phyloP scores from a whole-genome alignment of 2,888 invertebrate genomes.

The Timema podura region DNA sequence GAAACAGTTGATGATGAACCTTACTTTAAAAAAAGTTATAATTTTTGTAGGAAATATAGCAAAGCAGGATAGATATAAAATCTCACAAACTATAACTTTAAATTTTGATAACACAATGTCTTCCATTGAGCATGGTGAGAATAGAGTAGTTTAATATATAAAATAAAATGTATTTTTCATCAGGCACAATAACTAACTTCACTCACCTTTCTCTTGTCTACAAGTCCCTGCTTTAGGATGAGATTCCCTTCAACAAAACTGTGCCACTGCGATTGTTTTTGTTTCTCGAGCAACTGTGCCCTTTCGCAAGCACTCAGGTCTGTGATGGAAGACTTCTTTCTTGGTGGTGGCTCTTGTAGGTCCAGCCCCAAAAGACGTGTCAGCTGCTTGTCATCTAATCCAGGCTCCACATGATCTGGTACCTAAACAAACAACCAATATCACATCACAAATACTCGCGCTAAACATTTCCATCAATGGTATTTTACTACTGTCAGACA shows the following conservation, averaged over 20 bases:
- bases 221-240: conserved; percentile 89
- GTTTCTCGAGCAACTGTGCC: conserved; percentile 62
- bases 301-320: conserved; percentile 65
- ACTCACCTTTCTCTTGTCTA: conserved; percentile 81
- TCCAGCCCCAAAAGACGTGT: conserved; percentile 72
- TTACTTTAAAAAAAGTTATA: too few relatives aligned
- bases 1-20: too few relatives aligned
- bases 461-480: neutral
- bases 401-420: conserved; percentile 79
- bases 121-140: too few relatives aligned
- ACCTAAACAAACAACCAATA: conserved; percentile 39
- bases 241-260: conserved; percentile 84
- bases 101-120: too few relatives aligned
- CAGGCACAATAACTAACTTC: too few relatives aligned
- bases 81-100: too few relatives aligned
- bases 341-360: conserved; percentile 45
- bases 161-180: too few relatives aligned
- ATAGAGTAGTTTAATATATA: too few relatives aligned
- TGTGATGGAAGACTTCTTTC: conserved; percentile 52
- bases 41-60: too few relatives aligned
- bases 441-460: neutral
- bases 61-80: too few relatives aligned
- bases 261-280: conserved; percentile 71
- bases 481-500: neutral
- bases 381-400: conserved; percentile 77